Evolutionary conservation across 2,888 invertebrate genomes (phyloP), one percentile per base, ranked within the genome.

Genomic region (Muschampia plurimacula): DNA sequence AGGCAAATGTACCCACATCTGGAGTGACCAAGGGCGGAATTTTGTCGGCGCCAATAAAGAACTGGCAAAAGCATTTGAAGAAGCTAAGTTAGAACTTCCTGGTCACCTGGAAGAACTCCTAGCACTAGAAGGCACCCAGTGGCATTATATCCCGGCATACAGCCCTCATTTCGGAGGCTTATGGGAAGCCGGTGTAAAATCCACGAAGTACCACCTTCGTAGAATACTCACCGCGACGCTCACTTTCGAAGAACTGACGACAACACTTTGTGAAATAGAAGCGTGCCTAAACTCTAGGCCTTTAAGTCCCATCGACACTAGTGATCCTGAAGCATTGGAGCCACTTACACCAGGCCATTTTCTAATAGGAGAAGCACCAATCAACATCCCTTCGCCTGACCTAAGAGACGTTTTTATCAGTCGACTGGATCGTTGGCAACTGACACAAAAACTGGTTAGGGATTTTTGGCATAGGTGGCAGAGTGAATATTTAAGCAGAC

Each of bases 141-240:
- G 80, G 79, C 81, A 79, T 60, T 81, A 76, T 49, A 79, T 75
- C 8, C 78, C 81, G 0, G 65, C 80, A 59, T 49, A 52, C 72
- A 65, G 44, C 12, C 75, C 80, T 8, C 75, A 78, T 57, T 78
- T 77, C 44, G 79, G 78, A 32, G 81, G 81, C 1, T 64, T 80
- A 8, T 81, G 79, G 78, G 79, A 80, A 60, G 77, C 78, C 1
- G 77, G 52, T 15, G 52, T 15, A 7, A 52, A 52, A n/a, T 52
- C 15, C 8, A 52, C 52, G 15, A 52, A 52, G 15, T 52, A 52
- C 13, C 52, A 52, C 15, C 52, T 52, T 8, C 52, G 15, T 8
- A 52, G 52, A 15, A 52, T 52, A 15, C 52, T 52, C 2, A 15
- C 15, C 2, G 15, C 15, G 15, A 15, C 52, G 15, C 52, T 52